Evolutionary conservation across 2,797 vertebrate species (phyloP).

Genomic region (Bucorvus abyssinicus): DNA sequence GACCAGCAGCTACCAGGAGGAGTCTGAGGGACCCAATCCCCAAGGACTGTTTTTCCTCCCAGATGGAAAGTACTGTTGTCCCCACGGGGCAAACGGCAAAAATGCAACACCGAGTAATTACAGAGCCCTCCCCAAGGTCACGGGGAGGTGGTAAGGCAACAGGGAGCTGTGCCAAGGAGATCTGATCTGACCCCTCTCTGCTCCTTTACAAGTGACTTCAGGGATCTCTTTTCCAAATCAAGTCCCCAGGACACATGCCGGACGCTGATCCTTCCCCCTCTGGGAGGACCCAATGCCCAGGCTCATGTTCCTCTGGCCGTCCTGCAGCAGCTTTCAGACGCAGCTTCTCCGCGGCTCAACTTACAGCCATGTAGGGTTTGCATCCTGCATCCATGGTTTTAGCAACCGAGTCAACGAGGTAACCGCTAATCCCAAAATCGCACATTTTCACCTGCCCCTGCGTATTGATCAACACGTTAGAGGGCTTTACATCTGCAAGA

Average conservation of each 20-base stretch:
- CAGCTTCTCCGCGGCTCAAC: conserved; percentile 36
- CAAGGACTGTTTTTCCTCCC: neutral
- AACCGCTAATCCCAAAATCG: conserved; percentile 96
- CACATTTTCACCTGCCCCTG: conserved; percentile 99
- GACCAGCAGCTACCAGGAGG: neutral
- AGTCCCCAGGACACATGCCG: neutral
- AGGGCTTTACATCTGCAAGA: conserved; percentile 93
- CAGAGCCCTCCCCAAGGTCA: neutral
- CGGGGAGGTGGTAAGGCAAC: neutral
- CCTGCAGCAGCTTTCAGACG: neutral
- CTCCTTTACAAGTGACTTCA: neutral
- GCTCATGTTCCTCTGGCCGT: conserved; percentile 22
- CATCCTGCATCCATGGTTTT: conserved; percentile 97
- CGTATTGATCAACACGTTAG: conserved; percentile 95
- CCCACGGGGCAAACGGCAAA: neutral
- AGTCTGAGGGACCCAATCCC: neutral
- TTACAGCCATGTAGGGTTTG: conserved; percentile 98
- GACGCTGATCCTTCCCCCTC: neutral
- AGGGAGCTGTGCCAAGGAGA: neutral
- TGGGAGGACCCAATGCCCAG: neutral
- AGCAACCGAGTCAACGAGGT: conserved; percentile 95
- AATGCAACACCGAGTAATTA: neutral
- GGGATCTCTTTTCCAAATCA: neutral
- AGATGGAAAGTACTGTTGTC: neutral
- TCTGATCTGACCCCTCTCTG: neutral